These are phyloP conservation scores for Shinisaurus crocodilurus DNA, from an alignment of 2,113 vertebrate species.

Conservation along the genomic window DNA sequence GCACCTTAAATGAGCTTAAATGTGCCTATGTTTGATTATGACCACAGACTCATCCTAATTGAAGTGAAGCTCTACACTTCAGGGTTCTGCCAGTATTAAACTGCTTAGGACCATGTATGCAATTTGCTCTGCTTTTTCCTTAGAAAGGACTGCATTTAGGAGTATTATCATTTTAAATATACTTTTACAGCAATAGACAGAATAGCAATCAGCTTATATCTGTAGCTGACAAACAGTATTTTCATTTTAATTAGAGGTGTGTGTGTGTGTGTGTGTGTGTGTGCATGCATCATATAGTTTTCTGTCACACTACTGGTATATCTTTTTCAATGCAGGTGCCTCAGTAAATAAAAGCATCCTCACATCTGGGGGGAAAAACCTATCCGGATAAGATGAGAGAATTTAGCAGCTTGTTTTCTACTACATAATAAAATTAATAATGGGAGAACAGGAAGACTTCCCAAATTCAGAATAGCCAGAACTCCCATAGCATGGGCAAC, in stretches of 20 bases:
- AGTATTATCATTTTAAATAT: constrained; percentile 13
- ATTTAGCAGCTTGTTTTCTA: neutral
- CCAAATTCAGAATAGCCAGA: neutral
- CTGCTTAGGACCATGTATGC: neutral
- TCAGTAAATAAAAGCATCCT: neutral
- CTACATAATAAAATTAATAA: neutral
- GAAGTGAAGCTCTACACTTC: neutral
- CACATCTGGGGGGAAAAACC: neutral
- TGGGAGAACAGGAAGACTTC: neutral
- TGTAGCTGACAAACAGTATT: constrained; percentile 31
- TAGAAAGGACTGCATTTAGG: constrained; percentile 7
- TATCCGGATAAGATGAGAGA: neutral
- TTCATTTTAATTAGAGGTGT: constrained; percentile 29
- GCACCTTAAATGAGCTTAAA: neutral
- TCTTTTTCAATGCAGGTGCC: neutral
- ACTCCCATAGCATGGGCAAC: neutral
- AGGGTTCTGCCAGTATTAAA: neutral
- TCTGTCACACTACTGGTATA: constrained; percentile 26
- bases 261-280: constrained; percentile 43
- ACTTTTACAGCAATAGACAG: constrained; percentile 34
- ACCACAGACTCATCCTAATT: neutral
- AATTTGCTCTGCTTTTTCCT: neutral
- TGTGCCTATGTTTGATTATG: neutral
- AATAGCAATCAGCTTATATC: constrained; percentile 43
- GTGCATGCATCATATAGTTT: constrained; percentile 3